phyloP scores from a whole-genome alignment of 2,797 vertebrate species.

The Coregonus ussuriensis region DNA sequence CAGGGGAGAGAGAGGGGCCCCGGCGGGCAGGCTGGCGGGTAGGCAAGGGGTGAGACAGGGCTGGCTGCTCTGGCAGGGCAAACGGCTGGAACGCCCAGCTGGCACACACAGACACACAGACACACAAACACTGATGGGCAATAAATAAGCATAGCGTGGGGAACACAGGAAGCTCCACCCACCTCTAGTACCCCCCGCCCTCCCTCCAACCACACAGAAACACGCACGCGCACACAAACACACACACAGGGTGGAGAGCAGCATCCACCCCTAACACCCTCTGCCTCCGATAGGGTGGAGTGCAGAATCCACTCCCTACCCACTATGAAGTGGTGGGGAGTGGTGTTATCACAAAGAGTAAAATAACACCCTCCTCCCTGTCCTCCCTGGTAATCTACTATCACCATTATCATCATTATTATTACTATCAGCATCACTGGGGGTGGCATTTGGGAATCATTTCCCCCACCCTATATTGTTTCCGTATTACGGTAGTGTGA shows the following conservation, averaged over 20 bases:
- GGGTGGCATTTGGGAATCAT: background rate
- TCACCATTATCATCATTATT: background rate
- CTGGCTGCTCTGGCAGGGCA: constrained; percentile 36
- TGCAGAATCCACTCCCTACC: background rate
- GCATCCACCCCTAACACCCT: background rate
- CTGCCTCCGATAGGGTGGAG: background rate
- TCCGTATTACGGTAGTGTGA: background rate
- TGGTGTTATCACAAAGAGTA: background rate
- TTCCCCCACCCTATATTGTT: background rate
- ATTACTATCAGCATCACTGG: background rate
- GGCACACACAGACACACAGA: background rate
- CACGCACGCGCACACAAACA: background rate
- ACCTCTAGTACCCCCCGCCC: constrained; percentile 42
- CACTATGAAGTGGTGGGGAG: background rate
- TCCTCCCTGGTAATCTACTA: constrained; percentile 18
- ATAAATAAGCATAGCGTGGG: constrained; percentile 33
- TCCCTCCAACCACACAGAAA: background rate
- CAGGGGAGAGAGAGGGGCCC: constrained; percentile 39
- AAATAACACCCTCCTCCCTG: background rate
- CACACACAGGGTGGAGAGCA: background rate
- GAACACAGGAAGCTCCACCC: constrained; percentile 66
- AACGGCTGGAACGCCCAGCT: constrained; percentile 37
- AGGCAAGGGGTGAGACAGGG: constrained; percentile 9
- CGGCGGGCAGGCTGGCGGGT: constrained; percentile 9
- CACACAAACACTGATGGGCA: constrained; percentile 39